Evolutionary conservation across 2,797 vertebrate genomes (phyloP), one percentile per base, ranked within the genome.

Genomic region (Hippopotamyrus pictus): DNA sequence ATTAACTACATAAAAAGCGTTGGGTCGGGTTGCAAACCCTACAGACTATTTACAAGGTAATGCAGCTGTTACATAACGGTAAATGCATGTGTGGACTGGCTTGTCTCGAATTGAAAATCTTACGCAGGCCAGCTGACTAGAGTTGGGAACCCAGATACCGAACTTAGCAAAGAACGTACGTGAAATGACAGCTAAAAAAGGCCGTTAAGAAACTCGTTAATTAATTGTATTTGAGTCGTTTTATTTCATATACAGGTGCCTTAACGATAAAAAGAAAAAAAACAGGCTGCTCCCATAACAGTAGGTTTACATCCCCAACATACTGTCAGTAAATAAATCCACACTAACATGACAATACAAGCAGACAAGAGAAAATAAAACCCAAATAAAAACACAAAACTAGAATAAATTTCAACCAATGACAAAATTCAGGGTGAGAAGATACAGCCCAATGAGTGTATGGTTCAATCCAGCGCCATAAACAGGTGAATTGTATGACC

Each of bases 221-320:
- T 1, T 86, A 29, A 57, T 86, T 86, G 25, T n/a, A 89, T 86
- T 89, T 53, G 84, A 33, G 51, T 86, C 69, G 37, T 90, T 90
- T 88, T 82, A 88, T 90, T 90, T 90, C 89, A 90, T 53, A 82
- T 83, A 90, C 86, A 88, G 86, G 89, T 90, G 89, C 14, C 85
- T 76, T 87, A 73, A 87, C 57, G 59, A 59, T 8, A 54, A 41
- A 41, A 41, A 25, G 57, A 79, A 83, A 89, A 37, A 37, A 41
- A 37, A 37, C 41, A 82, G 86, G 59, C 93, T 94, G 29, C 93
- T 92, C 85, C 48, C 86, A 22, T 76, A 50, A 46, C 76, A 53
- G 22, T 22, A 79, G n/a, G 51, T 62, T 54, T 69, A 85, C 41
- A 69, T 37, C 22, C 82, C 54, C 46, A 1, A 51, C 12, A 62